Conservation (phyloP, 1,140 invertebrate species). For the Panulirus ornatus region DNA sequence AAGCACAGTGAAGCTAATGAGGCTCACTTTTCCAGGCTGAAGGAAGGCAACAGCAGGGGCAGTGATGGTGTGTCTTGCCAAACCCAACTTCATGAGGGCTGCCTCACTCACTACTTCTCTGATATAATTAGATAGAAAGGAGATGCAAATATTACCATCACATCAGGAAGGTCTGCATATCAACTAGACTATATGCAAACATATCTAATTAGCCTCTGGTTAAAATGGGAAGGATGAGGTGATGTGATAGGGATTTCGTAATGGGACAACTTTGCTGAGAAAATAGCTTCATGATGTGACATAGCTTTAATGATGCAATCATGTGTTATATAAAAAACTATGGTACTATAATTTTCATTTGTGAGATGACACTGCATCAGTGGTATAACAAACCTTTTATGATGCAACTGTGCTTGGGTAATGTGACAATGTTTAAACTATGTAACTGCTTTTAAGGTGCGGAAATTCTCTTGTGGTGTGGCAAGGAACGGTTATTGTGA, state of each 20-base stretch:
- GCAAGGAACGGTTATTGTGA: no score
- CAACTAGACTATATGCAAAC: not conserved
- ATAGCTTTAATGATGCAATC: no score
- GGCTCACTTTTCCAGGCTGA: not conserved
- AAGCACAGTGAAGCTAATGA: not conserved
- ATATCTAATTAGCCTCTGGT: not conserved
- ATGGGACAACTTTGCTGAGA: not conserved
- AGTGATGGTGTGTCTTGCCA: not conserved
- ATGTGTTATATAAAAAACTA: no score
- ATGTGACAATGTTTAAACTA: no score
- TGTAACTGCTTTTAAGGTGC: no score
- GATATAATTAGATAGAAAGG: not conserved
- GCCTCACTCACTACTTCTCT: constrained; percentile 17
- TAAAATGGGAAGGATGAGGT: not conserved
- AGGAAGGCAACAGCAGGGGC: constrained; percentile 39
- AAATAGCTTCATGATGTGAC: no score
- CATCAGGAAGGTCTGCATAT: not conserved
- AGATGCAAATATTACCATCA: no score
- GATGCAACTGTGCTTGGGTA: not conserved
- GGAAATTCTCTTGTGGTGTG: not conserved
- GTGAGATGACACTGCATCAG: no score
- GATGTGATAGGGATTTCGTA: not conserved
- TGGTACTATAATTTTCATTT: no score
- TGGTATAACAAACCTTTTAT: not conserved
- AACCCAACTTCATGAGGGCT: not conserved